Percentiles rank a stretch among this genome's conserved stretches.
phyloP scores from a whole-genome alignment of 2,888 invertebrate species.

The Chaetoderma sp. region DNA sequence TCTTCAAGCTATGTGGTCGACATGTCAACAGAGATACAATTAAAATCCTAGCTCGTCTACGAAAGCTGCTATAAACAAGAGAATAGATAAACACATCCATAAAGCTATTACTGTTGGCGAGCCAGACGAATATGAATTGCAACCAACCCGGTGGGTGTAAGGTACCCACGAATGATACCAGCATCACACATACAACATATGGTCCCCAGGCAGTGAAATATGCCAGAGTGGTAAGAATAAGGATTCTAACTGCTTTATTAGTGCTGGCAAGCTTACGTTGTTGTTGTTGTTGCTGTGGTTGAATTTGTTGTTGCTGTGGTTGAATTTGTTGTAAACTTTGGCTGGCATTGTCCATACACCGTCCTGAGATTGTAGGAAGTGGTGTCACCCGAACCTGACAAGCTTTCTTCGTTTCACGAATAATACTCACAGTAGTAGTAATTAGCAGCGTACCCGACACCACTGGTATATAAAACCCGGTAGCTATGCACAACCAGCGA shows the following conservation, averaged over 20 bases:
- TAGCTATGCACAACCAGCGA: slow-evolving; percentile 33
- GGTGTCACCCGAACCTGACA: not conserved
- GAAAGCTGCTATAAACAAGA: slow-evolving; percentile 33
- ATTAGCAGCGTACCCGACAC: slow-evolving; percentile 33
- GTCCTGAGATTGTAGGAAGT: too few relatives aligned
- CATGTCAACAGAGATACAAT: not conserved
- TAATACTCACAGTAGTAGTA: slow-evolving; percentile 31
- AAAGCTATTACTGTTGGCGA: slow-evolving; percentile 44
- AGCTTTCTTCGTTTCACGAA: slow-evolving; percentile 1
- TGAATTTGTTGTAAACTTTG: too few relatives aligned
- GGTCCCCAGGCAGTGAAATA: slow-evolving; percentile 46
- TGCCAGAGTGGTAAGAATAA: slow-evolving; percentile 32
- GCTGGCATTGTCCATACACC: too few relatives aligned
- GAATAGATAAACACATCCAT: slow-evolving; percentile 44
- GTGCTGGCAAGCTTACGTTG: slow-evolving; percentile 12
- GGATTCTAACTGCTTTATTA: slow-evolving; percentile 34
- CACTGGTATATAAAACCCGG: slow-evolving; percentile 39
- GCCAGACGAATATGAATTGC: slow-evolving; percentile 36
- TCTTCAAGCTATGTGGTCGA: too few relatives aligned
- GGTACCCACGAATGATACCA: slow-evolving; percentile 23
- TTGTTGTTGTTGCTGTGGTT: too few relatives aligned
- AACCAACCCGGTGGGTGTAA: slow-evolving; percentile 17
- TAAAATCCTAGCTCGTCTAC: slow-evolving; percentile 22
- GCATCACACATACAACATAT: slow-evolving; percentile 35
- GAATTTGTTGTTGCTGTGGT: too few relatives aligned